These are phyloP conservation scores for Potamarius usumacintae DNA, from an alignment of 2,113 vertebrate species.

Conservation along the genomic window DNA sequence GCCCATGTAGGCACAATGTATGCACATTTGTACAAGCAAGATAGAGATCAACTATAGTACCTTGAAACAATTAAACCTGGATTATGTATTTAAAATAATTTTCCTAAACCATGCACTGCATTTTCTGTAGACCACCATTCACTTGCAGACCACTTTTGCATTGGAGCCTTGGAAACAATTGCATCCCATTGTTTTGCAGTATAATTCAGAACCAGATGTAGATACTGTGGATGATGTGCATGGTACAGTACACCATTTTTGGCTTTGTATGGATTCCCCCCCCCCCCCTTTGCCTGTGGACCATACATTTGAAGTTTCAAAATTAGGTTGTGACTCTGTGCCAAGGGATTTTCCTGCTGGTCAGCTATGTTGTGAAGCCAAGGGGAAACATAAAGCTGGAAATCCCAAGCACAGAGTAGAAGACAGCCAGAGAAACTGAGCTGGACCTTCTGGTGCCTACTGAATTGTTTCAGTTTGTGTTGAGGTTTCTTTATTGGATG, in stretches of 20 bases:
- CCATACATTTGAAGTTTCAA: conserved; percentile 27
- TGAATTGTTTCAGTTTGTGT: background rate
- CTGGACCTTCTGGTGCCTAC: conserved; percentile 20
- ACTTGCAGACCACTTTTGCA: conserved; percentile 11
- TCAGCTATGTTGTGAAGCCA: conserved; percentile 14
- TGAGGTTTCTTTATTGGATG: conserved; percentile 22
- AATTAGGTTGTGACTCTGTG: conserved; percentile 8
- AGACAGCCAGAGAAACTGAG: conserved; percentile 22
- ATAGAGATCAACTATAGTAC: background rate
- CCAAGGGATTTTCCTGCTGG: conserved; percentile 44
- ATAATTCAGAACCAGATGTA: conserved; percentile 1
- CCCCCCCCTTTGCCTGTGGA: conserved; percentile 3
- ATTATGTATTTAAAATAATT: background rate
- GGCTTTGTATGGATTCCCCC: background rate
- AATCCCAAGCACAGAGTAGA: conserved; percentile 18
- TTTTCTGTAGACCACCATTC: background rate
- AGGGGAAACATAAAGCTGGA: conserved; percentile 19
- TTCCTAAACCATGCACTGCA: background rate
- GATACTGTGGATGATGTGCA: background rate
- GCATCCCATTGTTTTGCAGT: background rate
- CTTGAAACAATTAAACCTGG: background rate
- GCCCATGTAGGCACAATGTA: background rate
- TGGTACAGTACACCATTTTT: background rate
- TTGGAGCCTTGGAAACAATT: background rate
- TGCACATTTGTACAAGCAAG: background rate